Conservation (phyloP, 2,888 invertebrate species). For the Cartodere bifasciata region DNA sequence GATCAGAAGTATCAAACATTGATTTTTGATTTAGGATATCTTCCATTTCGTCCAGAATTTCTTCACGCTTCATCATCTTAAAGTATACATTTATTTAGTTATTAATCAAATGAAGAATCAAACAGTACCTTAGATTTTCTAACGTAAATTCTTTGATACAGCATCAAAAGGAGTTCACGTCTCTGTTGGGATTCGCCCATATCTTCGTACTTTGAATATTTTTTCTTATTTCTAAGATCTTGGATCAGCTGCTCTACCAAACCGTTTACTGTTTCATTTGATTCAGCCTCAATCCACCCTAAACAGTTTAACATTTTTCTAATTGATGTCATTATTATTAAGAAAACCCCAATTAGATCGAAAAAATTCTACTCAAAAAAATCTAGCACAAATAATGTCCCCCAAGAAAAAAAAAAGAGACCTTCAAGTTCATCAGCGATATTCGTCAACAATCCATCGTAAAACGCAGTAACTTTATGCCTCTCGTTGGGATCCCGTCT, state of each 20-base stretch:
- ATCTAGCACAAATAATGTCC: no score
- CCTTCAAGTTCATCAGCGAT: conserved; percentile 36
- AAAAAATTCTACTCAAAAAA: no score
- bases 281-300: no score
- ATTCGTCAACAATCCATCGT: conserved; percentile 32
- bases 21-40: conserved; percentile 24
- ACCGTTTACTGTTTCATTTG: conserved; percentile 29
- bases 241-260: conserved; percentile 28
- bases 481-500: conserved; percentile 30
- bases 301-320: no score
- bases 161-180: conserved; percentile 25
- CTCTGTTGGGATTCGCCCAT: conserved; percentile 24
- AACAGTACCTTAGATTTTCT: conserved; percentile 24
- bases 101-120: no score
- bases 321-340: no score
- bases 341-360: no score
- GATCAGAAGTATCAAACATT: conserved; percentile 26
- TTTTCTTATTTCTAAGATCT: conserved; percentile 25
- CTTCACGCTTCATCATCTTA: conserved; percentile 28
- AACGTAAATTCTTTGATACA: conserved; percentile 26
- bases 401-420: no score
- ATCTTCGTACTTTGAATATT: conserved; percentile 23
- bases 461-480: conserved; percentile 31
- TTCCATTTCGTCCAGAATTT: conserved; percentile 30
- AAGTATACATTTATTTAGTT: no score